These are phyloP conservation scores for Hippopotamus amphibius DNA, from an alignment of 2,113 vertebrate genomes.

Conservation along the genomic window DNA sequence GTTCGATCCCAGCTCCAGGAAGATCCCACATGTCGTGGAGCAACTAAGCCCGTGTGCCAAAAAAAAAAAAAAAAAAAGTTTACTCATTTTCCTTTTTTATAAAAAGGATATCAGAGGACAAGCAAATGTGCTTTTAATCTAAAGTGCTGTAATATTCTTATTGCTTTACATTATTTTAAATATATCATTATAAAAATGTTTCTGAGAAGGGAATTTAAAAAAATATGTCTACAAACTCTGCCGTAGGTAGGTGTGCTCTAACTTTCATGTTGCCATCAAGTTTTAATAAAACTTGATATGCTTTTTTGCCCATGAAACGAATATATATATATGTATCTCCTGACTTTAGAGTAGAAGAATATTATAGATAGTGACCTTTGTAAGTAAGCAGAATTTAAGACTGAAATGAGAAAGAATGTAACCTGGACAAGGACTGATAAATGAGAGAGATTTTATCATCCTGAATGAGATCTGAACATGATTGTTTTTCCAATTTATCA, in stretches of 20 bases:
- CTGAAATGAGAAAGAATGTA: conserved; percentile 13
- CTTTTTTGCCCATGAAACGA: background rate
- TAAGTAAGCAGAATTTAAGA: conserved; percentile 11
- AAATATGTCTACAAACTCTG: background rate
- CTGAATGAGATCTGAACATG: background rate
- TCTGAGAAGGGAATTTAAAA: background rate
- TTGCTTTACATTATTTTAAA: conserved; percentile 22
- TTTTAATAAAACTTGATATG: conserved; percentile 11
- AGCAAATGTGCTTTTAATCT: background rate
- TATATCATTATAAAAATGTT: background rate
- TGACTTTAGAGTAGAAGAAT: background rate
- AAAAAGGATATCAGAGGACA: background rate
- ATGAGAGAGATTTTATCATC: conserved; percentile 60
- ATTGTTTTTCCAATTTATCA: conserved; percentile 31
- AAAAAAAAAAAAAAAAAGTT: too few species aligned
- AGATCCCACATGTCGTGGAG: too few species aligned
- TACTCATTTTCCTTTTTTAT: background rate
- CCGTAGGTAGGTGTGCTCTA: background rate
- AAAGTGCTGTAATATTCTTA: background rate
- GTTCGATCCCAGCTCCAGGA: too few species aligned
- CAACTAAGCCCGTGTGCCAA: too few species aligned
- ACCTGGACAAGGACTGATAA: background rate
- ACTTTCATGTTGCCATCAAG: background rate
- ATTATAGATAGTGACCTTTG: background rate
- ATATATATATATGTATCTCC: background rate